Evolutionary conservation across 2,888 invertebrate genomes (phyloP), one percentile per base, ranked within the genome.

Genomic region (Pegoplata infirma): DNA sequence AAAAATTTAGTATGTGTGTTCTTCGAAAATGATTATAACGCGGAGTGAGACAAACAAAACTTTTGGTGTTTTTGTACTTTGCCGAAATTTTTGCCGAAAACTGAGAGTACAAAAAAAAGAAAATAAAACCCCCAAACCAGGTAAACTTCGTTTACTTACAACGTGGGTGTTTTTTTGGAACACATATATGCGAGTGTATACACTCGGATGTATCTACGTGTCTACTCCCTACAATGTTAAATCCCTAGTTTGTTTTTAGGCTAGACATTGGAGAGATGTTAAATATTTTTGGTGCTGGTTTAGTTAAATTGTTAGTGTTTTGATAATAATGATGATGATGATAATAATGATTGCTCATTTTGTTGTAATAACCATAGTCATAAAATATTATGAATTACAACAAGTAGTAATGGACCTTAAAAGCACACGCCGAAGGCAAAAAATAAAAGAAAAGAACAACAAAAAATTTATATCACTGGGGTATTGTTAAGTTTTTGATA

Each of bases 41-140:
- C 63, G 49, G 49, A 49, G n/a, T n/a, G n/a, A n/a, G 49, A 25
- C 23, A 25, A 51, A n/a, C 14, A 49, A 63, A 63, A 63, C 19
- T 53, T 63, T 49, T 44, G 47, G 12, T n/a, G n/a, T n/a, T 28
- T 23, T n/a, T n/a, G n/a, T n/a, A n/a, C n/a, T n/a, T 58, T 47
- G 63, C 49, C 63, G 32, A 63, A 63, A 28, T 32, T 14, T n/a
- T 14, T 61, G 47, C 25, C 25, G 47, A 25, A 63, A 23, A 47
- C 16, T 19, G 21, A 56, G 55, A 17, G 17, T 16, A 16, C n/a
- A n/a, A 17, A 56, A 5, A 51, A 51, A 8, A 7, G 7, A 40
- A 58, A n/a, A 44, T 12, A 58, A 23, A 58, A 23, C 6, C n/a
- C 6, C 28, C n/a, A n/a, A 40, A 53, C 53, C 25, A 19, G n/a